phyloP scores from a whole-genome alignment of 2,888 invertebrate species.

The Ischnura elegans region DNA sequence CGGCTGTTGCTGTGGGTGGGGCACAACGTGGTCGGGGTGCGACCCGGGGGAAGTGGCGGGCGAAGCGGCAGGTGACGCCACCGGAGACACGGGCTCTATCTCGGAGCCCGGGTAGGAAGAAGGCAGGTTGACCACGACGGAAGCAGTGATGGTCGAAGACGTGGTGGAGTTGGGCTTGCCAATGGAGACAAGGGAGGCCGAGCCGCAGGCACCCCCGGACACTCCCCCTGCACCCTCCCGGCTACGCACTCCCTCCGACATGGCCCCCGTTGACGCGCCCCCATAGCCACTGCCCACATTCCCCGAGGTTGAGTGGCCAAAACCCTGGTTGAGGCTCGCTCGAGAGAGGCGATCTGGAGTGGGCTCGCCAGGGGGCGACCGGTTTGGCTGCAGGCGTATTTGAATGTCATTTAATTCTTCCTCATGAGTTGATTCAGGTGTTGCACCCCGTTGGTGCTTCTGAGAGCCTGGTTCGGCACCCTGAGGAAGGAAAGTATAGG shows the following conservation, averaged over 20 bases:
- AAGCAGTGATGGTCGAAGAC: slow-evolving; percentile 75
- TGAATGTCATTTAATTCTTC: slow-evolving; percentile 78
- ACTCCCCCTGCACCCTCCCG: slow-evolving; percentile 60
- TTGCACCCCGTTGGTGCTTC: slow-evolving; percentile 74
- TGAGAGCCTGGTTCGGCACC: slow-evolving; percentile 69
- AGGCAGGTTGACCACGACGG: slow-evolving; percentile 75
- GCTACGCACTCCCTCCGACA: slow-evolving; percentile 50
- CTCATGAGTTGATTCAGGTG: slow-evolving; percentile 75
- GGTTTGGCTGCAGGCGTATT: slow-evolving; percentile 75
- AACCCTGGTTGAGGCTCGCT: slow-evolving; percentile 71
- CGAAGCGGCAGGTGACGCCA: slow-evolving; percentile 72
- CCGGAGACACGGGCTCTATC: slow-evolving; percentile 74
- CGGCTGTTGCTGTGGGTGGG: slow-evolving; percentile 50
- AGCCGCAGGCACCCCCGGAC: slow-evolving; percentile 71
- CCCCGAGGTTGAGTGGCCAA: slow-evolving; percentile 68
- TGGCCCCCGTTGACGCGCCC: slow-evolving; percentile 68
- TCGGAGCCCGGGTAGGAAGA: slow-evolving; percentile 75
- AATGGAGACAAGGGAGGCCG: slow-evolving; percentile 73
- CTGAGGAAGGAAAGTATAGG: neutral
- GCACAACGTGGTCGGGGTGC: slow-evolving; percentile 72
- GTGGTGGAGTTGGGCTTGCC: slow-evolving; percentile 75
- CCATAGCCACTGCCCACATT: slow-evolving; percentile 68
- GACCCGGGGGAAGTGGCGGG: slow-evolving; percentile 73
- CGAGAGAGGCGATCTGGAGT: slow-evolving; percentile 72
- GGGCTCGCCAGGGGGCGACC: slow-evolving; percentile 72